Evolutionary conservation across 2,113 vertebrate genomes (phyloP).

Genomic region (Pseudorhombus dupliciocellatus): DNA sequence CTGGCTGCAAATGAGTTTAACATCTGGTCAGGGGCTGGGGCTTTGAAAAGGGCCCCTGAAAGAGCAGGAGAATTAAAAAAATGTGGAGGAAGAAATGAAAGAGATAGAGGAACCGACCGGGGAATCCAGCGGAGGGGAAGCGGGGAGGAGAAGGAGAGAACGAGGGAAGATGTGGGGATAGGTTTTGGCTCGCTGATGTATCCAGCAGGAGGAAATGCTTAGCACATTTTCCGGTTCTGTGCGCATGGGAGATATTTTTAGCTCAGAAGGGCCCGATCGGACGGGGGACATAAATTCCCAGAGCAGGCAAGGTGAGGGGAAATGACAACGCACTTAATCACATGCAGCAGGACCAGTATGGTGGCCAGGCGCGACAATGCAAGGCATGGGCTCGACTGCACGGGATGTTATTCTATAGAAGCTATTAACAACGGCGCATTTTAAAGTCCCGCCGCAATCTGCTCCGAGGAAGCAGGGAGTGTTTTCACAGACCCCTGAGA

Average conservation of each 20-base stretch:
- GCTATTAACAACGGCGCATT: constrained; percentile 58
- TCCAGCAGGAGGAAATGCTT: constrained; percentile 85
- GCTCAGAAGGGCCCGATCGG: constrained; percentile 77
- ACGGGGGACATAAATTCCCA: constrained; percentile 79
- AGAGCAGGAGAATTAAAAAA: constrained; percentile 27
- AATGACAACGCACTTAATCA: constrained; percentile 73
- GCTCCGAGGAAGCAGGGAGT: constrained; percentile 65
- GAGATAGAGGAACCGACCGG: constrained; percentile 40
- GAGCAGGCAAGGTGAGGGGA: constrained; percentile 66
- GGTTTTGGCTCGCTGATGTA: constrained; percentile 71
- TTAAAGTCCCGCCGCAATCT: constrained; percentile 70
- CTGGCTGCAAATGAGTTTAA: constrained; percentile 78
- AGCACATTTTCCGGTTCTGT: constrained; percentile 80
- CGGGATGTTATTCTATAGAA: constrained; percentile 75
- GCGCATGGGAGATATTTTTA: constrained; percentile 83
- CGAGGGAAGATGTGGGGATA: constrained; percentile 68
- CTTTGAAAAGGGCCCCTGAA: constrained; percentile 45
- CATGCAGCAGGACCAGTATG: constrained; percentile 74
- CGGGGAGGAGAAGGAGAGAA: constrained; percentile 57
- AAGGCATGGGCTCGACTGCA: constrained; percentile 50
- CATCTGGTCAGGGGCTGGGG: constrained; percentile 80
- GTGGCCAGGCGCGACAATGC: constrained; percentile 63
- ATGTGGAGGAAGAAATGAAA: constrained; percentile 50
- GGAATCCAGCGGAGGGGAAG: constrained; percentile 30
- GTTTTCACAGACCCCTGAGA: constrained; percentile 73